These are phyloP conservation scores for Parthenolecanium corni DNA, from an alignment of 2,888 invertebrate genomes.

Conservation along the genomic window DNA sequence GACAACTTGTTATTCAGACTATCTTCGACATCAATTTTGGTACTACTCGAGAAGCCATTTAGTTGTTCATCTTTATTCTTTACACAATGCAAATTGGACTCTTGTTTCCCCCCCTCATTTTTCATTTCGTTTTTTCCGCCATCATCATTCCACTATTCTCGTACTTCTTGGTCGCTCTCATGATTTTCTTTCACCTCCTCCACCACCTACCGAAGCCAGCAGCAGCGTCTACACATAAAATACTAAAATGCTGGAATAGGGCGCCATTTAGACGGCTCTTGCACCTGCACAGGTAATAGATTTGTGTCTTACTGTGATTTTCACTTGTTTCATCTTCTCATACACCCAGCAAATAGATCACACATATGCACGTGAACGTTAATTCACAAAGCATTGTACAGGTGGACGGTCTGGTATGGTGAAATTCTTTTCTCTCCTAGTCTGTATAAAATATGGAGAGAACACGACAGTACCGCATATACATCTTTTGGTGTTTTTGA, in stretches of 20 bases:
- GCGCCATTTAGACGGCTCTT: conserved; percentile 14
- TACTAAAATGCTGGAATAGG: not conserved
- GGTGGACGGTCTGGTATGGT: too few species aligned
- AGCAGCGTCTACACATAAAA: not conserved
- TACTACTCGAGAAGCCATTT: not conserved
- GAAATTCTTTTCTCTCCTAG: too few species aligned
- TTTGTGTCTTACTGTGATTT: conserved; percentile 19
- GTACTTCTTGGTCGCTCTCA: not conserved
- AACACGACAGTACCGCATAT: too few species aligned
- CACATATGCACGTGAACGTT: not conserved
- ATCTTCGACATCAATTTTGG: too few species aligned
- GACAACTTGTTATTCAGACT: too few species aligned
- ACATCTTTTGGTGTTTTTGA: too few species aligned
- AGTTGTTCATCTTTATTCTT: not conserved
- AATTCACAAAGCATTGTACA: too few species aligned
- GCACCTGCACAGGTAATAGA: conserved; percentile 16
- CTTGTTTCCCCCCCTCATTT: too few species aligned
- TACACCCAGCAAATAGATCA: not conserved
- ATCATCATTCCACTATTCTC: not conserved
- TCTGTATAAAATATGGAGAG: too few species aligned
- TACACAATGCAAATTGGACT: not conserved
- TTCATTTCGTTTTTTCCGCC: too few species aligned
- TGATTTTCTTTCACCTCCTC: too few species aligned
- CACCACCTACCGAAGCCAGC: too few species aligned
- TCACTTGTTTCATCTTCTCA: not conserved